These are phyloP conservation scores for Mionectes olivaceus DNA, from an alignment of 2,797 vertebrate species.

Conservation along the genomic window DNA sequence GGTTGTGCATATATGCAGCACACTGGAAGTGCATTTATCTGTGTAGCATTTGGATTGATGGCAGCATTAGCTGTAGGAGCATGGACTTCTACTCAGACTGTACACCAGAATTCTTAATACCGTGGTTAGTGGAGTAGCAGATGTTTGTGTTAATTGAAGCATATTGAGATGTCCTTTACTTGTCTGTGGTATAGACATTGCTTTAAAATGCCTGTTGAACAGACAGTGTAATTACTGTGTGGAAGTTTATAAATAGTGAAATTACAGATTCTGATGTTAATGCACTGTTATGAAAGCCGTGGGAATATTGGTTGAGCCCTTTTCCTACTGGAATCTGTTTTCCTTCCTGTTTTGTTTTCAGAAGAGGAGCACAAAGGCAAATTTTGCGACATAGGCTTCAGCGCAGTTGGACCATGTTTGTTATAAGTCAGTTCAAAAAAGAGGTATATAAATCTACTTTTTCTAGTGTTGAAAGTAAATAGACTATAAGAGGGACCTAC, in stretches of 20 bases:
- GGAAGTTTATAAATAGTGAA: neutral
- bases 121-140: neutral
- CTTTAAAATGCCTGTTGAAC: constrained; percentile 3
- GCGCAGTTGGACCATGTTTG: neutral
- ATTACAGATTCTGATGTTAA: neutral
- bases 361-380: neutral
- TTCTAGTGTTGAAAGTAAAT: neutral
- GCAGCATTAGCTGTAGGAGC: neutral
- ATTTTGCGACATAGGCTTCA: neutral
- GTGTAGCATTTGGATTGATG: fast-evolving
- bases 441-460: neutral
- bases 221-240: neutral
- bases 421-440: neutral
- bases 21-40: neutral
- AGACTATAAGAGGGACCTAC: neutral
- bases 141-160: constrained; percentile 21
- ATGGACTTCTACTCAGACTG: neutral
- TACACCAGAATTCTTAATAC: neutral
- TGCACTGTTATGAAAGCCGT: neutral
- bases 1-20: fast-evolving
- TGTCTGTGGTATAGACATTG: neutral
- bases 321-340: neutral
- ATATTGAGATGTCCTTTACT: neutral
- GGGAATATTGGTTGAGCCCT: neutral
- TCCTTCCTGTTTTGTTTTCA: neutral